Evolutionary conservation across 2,888 invertebrate genomes (phyloP), one percentile per base, ranked within the genome.

Genomic region (Stenolophus ochropezus): DNA sequence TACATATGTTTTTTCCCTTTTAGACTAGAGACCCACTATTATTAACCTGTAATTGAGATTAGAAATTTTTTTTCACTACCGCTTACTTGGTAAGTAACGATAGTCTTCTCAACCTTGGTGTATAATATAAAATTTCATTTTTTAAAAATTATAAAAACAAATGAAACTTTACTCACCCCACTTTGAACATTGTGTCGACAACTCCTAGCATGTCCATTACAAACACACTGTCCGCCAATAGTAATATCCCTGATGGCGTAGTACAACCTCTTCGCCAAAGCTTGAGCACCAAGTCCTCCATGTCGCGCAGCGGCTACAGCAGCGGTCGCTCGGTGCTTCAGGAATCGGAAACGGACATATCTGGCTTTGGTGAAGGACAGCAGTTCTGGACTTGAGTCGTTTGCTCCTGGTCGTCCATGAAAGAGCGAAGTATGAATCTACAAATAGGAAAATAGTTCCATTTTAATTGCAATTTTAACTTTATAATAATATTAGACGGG

Each of bases 211-310:
- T 98, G 98, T 0, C 97, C 98, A 85, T 96, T 95, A 86, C 98
- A 98, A 81, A 96, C 92, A 86, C 98, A 96, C 81, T 97, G 93
- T 1, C 97, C 98, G 21, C 96, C 97, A 42, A 98, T 93, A 73
- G 96, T 94, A 85, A 98, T 94, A 87, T 97, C 96, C 85, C 95
- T 94, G 84, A 98, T 94, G 1, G 97, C 96, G 90, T 98, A 98
- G 90, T 96, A 98, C 86, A 94, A 93, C 83, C 94, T 92, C 83
- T 93, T 91, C 11, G 89, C 89, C 89, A 85, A 87, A 75, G 84
- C 16, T 18, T 49, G 75, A 42, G 81, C 47, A 2, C 75, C 75
- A 8, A 75, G 74, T 0, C 49, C 33, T n/a, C 74, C 20, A 25
- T 61, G 51, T 25, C 42, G 21, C n/a, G 74, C 87, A 88, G 87